Evolutionary conservation across 2,113 vertebrate species (phyloP).

Genomic region (Spermophilus dauricus): DNA sequence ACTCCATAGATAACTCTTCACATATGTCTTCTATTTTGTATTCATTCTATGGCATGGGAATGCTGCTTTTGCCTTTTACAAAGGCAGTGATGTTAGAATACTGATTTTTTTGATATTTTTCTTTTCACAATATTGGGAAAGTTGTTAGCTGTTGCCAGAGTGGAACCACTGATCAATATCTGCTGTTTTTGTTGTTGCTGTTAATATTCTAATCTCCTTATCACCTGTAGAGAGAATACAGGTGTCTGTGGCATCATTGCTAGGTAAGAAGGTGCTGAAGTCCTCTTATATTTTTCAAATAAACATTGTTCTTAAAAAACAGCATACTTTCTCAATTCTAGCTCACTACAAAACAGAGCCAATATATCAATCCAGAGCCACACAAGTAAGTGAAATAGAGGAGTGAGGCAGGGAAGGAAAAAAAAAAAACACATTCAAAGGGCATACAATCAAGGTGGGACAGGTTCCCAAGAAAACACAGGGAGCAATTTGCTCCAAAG

Average conservation of each 20-base stretch:
- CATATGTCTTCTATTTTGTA: slow-evolving; percentile 41
- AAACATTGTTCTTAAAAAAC: background rate
- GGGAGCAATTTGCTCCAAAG: background rate
- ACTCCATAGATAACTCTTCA: slow-evolving; percentile 34
- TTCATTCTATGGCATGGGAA: background rate
- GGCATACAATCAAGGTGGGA: too few species aligned
- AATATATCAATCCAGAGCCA: background rate
- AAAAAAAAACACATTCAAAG: background rate
- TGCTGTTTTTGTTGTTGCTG: background rate
- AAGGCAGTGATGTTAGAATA: background rate
- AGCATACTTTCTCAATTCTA: background rate
- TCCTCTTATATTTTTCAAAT: background rate
- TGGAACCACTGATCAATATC: background rate
- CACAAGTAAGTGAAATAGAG: background rate
- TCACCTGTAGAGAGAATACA: background rate
- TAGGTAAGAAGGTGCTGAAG: background rate
- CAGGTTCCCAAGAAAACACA: background rate
- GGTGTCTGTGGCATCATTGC: background rate
- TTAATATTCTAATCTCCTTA: background rate
- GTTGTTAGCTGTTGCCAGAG: background rate
- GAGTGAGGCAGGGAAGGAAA: background rate
- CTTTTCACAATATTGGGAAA: background rate
- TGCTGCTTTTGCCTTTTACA: background rate
- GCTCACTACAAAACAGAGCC: background rate
- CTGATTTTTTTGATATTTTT: background rate